phyloP scores from a whole-genome alignment of 2,113 vertebrate genomes.

The Carettochelys insculpta region DNA sequence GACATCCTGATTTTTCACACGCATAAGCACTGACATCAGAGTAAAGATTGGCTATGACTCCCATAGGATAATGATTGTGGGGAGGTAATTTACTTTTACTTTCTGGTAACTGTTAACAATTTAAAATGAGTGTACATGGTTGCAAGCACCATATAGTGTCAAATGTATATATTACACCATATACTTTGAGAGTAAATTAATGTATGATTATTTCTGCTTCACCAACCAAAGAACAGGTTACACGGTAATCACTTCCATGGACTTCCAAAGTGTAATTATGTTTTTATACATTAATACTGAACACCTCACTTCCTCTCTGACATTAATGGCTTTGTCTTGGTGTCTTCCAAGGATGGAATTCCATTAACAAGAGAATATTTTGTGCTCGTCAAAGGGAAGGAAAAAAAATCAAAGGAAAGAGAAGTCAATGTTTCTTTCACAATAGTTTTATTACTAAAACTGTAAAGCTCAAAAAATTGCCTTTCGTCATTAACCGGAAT shows the following conservation, averaged over 20 bases:
- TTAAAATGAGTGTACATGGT: constrained; percentile 32
- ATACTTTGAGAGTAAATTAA: constrained; percentile 45
- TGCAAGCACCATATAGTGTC: constrained; percentile 20
- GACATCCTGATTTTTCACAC: neutral
- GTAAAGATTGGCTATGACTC: neutral
- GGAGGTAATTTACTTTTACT: neutral
- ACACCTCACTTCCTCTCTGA: constrained; percentile 52
- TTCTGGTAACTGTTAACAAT: constrained; percentile 34
- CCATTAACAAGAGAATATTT: constrained; percentile 65
- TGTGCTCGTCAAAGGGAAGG: constrained; percentile 47
- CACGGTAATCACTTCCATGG: constrained; percentile 51
- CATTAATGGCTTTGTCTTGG: constrained; percentile 37
- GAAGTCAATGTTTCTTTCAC: constrained; percentile 49
- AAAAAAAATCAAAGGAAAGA: constrained; percentile 51
- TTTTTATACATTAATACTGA: constrained; percentile 26
- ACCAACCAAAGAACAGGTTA: constrained; percentile 21
- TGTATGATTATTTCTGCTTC: constrained; percentile 55
- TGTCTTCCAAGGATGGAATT: constrained; percentile 27
- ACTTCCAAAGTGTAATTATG: constrained; percentile 47
- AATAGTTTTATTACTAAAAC: constrained; percentile 65
- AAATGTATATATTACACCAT: neutral
- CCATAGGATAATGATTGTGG: neutral
- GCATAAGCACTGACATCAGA: neutral
- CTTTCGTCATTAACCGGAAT: constrained; percentile 53
- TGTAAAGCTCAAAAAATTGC: constrained; percentile 45